Evolutionary conservation across 2,113 vertebrate genomes (phyloP).

Genomic region (Triplophysa dalaica): DNA sequence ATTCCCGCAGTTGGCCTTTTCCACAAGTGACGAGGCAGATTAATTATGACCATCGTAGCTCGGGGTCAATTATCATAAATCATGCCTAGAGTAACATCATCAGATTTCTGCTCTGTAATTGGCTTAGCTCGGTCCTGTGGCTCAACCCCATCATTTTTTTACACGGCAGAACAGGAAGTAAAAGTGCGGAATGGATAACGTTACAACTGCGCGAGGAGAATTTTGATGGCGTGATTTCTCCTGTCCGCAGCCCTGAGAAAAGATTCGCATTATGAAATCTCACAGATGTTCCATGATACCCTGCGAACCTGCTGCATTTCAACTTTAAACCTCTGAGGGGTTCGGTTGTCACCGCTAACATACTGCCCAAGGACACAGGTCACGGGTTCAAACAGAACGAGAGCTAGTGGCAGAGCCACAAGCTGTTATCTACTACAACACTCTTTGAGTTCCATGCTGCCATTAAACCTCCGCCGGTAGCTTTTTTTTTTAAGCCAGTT

Average conservation of each 20-base stretch:
- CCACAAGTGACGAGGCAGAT: conserved; percentile 57
- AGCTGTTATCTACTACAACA: conserved; percentile 15
- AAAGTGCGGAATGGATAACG: conserved; percentile 43
- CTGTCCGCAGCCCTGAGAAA: not conserved
- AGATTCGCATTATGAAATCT: conserved; percentile 24
- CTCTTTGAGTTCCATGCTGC: conserved; percentile 4
- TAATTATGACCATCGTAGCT: conserved; percentile 62
- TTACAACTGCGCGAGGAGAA: conserved; percentile 2
- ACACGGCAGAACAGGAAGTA: conserved; percentile 43
- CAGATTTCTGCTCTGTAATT: conserved; percentile 59
- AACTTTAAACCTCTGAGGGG: conserved; percentile 14
- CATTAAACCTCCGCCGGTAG: conserved; percentile 36
- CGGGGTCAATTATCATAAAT: conserved; percentile 67
- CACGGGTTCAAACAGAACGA: conserved; percentile 25
- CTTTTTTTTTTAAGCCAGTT: conserved; percentile 22
- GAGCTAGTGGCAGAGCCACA: conserved; percentile 24
- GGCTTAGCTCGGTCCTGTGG: conserved; percentile 61
- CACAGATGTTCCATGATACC: conserved; percentile 5
- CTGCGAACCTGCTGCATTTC: conserved; percentile 14
- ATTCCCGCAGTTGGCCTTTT: conserved; percentile 59
- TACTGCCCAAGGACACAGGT: conserved; percentile 14
- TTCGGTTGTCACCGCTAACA: conserved; percentile 17
- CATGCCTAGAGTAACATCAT: conserved; percentile 62
- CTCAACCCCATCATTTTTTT: conserved; percentile 51
- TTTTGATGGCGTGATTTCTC: conserved; percentile 2